Evolutionary conservation across 2,888 invertebrate genomes (phyloP), one percentile per base, ranked within the genome.

Genomic region (Drosophila trichaetosa): DNA sequence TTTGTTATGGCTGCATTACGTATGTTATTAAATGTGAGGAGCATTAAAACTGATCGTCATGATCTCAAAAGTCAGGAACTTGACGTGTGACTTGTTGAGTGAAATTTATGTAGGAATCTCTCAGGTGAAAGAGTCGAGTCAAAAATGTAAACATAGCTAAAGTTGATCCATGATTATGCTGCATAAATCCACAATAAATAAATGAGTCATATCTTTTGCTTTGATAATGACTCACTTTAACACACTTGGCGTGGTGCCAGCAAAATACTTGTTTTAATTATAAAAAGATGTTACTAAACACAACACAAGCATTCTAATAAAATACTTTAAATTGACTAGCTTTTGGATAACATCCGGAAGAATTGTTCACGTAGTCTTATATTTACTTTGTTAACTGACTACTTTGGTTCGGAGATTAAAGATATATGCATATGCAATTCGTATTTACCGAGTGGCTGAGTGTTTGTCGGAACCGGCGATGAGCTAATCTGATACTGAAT

Each of bases 401-500:
- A 5, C 10, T 46, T 46, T 13, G 21, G n/a, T 5, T 11, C 21
- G 40, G 40, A 40, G 10, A 40, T 40, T 4, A 8, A 24, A 18
- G 6, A 27, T 31, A n/a, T 13, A 16, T 46, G 24, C 24, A 21
- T 8, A 31, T 16, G 21, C 16, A 34, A 10, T 24, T 53, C 33
- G 1, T 54, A 18, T 24, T 24, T 24, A 54, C 34, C 2, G 18
- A 18, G 21, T 5, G 16, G 31, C 31, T 10, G 31, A 33, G 33
- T 34, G 29, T 34, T 4, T 34, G 33, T 57, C 38, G 10, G 18
- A 69, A 34, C 18, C 8, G 40, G 29, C 68, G 69, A 57, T 68
- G 69, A 69, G 57, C 38, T 57, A 68, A 69, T 33, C 18, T 24
- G 40, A 46, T 34, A 27, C 10, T 40, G 57, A 68, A 69, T 38